Conservation (phyloP, 2,113 vertebrate genomes). For the Marcusenius ussheri region DNA sequence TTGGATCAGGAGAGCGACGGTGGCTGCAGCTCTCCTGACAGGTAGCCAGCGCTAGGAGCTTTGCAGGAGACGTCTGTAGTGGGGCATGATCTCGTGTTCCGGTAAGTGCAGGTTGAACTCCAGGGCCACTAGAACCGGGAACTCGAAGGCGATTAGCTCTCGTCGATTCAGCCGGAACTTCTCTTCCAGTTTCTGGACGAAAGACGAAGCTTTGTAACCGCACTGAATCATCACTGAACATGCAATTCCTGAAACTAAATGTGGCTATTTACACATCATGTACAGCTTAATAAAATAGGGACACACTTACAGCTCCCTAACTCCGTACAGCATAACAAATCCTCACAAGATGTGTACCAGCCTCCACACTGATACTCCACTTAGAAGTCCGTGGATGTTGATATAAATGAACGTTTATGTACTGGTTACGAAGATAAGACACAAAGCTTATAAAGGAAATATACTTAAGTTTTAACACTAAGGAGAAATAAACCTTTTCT, state of each 20-base stretch:
- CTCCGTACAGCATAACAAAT: not conserved
- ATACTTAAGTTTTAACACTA: not conserved
- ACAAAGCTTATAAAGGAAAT: not conserved
- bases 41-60: slow-evolving; percentile 78
- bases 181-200: slow-evolving; percentile 91
- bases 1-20: slow-evolving; percentile 42
- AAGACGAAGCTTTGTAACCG: not conserved
- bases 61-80: slow-evolving; percentile 93
- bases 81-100: slow-evolving; percentile 92
- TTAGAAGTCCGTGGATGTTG: not conserved
- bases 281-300: not conserved
- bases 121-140: slow-evolving; percentile 91
- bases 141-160: slow-evolving; percentile 95
- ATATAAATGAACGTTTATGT: not conserved
- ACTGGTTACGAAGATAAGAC: not conserved
- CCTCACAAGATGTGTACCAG: not conserved
- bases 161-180: slow-evolving; percentile 89
- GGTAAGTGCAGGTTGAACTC: slow-evolving; percentile 96
- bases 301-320: not conserved
- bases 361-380: not conserved
- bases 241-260: not conserved
- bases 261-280: not conserved
- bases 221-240: too few relatives aligned
- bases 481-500: not conserved
- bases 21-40: slow-evolving; percentile 43